These are phyloP conservation scores for Rhodeus uyekii DNA, from an alignment of 2,797 vertebrate species.

Conservation along the genomic window DNA sequence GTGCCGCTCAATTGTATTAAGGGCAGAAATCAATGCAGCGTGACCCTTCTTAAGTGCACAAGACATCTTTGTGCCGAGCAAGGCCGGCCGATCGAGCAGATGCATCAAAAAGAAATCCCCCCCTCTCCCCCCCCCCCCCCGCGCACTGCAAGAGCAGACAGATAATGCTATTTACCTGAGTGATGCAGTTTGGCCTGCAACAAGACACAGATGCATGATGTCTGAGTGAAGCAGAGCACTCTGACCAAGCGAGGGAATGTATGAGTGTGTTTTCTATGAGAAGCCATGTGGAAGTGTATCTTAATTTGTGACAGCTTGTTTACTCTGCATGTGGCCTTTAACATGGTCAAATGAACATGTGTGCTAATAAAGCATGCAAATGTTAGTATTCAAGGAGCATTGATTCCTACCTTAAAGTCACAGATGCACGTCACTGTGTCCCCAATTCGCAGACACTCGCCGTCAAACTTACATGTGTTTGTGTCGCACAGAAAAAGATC, in stretches of 20 bases:
- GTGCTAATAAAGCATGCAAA: neutral
- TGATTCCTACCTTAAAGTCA: slow-evolving; percentile 85
- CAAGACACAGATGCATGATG: slow-evolving; percentile 32
- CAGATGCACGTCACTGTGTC: slow-evolving; percentile 89
- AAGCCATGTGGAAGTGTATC: slow-evolving; percentile 1
- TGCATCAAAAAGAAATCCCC: slow-evolving; percentile 33
- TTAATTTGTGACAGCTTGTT: slow-evolving; percentile 14
- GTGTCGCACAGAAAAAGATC: slow-evolving; percentile 88
- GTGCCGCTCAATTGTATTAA: slow-evolving; percentile 53
- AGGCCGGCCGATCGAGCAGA: slow-evolving; percentile 18
- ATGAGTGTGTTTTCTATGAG: slow-evolving; percentile 15
- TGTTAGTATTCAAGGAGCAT: neutral
- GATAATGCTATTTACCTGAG: slow-evolving; percentile 54
- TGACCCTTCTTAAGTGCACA: slow-evolving; percentile 51
- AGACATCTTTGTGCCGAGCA: slow-evolving; percentile 45
- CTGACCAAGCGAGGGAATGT: neutral
- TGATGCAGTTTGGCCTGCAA: slow-evolving; percentile 26
- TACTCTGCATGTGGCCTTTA: neutral
- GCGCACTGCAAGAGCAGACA: slow-evolving; percentile 13
- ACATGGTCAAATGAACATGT: neutral
- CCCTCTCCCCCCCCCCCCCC: neutral
- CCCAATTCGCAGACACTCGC: slow-evolving; percentile 87
- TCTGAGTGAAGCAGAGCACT: slow-evolving; percentile 20
- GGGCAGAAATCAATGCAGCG: slow-evolving; percentile 42
- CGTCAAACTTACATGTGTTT: slow-evolving; percentile 89